phyloP scores from a whole-genome alignment of 1,140 invertebrate species.

The Drosophila tani region DNA sequence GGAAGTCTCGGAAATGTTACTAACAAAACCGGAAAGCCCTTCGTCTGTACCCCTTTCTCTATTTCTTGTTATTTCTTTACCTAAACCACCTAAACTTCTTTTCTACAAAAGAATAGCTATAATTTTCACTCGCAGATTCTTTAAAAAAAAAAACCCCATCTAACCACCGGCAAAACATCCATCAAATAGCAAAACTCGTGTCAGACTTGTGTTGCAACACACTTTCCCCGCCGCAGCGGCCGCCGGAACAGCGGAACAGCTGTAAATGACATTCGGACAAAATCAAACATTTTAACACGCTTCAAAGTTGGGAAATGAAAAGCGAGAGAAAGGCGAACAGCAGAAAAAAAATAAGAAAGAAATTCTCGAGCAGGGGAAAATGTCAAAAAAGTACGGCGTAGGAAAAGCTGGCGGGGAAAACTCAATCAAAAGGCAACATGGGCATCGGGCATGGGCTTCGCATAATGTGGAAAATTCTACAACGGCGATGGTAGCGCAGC shows the following conservation, averaged over 20 bases:
- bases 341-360: slow-evolving; percentile 12
- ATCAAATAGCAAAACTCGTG: slow-evolving; percentile 47
- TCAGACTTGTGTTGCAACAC: slow-evolving; percentile 28
- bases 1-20: too few relatives aligned
- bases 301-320: slow-evolving; percentile 65
- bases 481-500: slow-evolving; percentile 12
- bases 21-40: too few relatives aligned
- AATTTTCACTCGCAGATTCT: not conserved
- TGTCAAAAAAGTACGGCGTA: slow-evolving; percentile 66
- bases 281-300: slow-evolving; percentile 82
- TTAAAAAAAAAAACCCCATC: not conserved
- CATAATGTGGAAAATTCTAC: slow-evolving; percentile 76
- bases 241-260: slow-evolving; percentile 55
- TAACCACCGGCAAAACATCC: slow-evolving; percentile 44
- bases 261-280: slow-evolving; percentile 80
- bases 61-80: not conserved
- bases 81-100: not conserved
- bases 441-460: slow-evolving; percentile 49
- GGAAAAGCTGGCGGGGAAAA: slow-evolving; percentile 73
- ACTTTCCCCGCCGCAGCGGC: slow-evolving; percentile 40
- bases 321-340: slow-evolving; percentile 27
- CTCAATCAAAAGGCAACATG: slow-evolving; percentile 79
- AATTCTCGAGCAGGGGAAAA: slow-evolving; percentile 41
- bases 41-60: accelerated
- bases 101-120: not conserved